Evolutionary conservation across 2,888 invertebrate genomes (phyloP), one percentile per base, ranked within the genome.

Genomic region (Drosophila acutilabella): DNA sequence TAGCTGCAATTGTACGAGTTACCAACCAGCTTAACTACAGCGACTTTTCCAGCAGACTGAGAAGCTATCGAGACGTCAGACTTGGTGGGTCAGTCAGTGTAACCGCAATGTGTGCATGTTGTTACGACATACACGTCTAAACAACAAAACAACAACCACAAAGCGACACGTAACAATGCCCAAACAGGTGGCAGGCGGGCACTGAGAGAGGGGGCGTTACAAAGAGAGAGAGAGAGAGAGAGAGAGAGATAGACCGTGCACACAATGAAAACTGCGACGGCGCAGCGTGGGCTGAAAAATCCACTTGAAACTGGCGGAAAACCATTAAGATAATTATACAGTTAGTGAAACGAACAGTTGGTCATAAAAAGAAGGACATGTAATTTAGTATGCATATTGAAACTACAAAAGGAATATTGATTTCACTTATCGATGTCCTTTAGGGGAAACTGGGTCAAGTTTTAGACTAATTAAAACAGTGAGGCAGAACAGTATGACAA

Each of bases 21-120:
- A 38, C 16, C 56, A 23, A 6, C 6, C 23, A 48, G 30, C 44
- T 44, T 13, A 64, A 18, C 48, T 65, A 38, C 42, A 71, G 52
- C 64, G 58, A 64, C 38, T 41, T 58, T 56, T 45, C 5, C 14
- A 44, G 54, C 38, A 42, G 16, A 70, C 52, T 64, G 71, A 16
- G 56, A 26, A 56, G 14, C n/a, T 33, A 23, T 33, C 10, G 36
- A 53, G 44, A 59, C 48, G 57, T 6, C 41, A 36, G 40, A 26
- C 40, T 30, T 30, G 48, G 40, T 51, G 40, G 33, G 36, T 42
- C 48, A 48, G 23, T 16, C 54, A 14, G 26, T 44, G 56, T 66
- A 66, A 66, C 66, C 59, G 40, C 85, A 81, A 71, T 75, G 69
- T 67, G 72, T 67, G 69, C 76, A 71, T 67, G 84, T 52, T 36